Evolutionary conservation across 2,888 invertebrate genomes (phyloP).

Genomic region (Hipparchia sbordonii): DNA sequence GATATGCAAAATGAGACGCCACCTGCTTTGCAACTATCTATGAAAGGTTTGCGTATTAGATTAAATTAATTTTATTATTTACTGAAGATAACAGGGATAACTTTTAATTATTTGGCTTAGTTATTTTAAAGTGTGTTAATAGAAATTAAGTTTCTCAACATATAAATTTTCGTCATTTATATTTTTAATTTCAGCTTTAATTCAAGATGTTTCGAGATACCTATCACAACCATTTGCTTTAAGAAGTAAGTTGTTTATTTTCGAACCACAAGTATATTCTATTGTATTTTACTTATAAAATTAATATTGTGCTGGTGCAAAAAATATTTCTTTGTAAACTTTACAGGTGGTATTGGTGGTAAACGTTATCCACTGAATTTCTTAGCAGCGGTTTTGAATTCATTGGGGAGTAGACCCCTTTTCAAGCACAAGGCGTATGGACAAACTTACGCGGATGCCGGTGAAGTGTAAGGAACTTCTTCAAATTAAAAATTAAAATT

Average conservation of each 20-base stretch:
- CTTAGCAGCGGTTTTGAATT: slow-evolving; percentile 53
- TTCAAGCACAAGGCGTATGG: slow-evolving; percentile 59
- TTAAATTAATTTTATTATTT: too few relatives aligned
- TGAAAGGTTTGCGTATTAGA: slow-evolving; percentile 51
- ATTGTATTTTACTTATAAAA: too few relatives aligned
- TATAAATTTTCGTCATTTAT: background rate
- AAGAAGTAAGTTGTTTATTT: slow-evolving; percentile 55
- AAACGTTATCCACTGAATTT: slow-evolving; percentile 57
- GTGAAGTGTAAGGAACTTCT: slow-evolving; percentile 54
- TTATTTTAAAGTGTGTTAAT: background rate
- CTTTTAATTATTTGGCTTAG: background rate
- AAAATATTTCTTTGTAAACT: slow-evolving; percentile 12
- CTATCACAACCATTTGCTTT: slow-evolving; percentile 62
- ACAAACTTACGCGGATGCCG: slow-evolving; percentile 59
- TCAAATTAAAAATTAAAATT: too few relatives aligned
- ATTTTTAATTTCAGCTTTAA: slow-evolving; percentile 51
- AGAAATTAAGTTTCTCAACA: too few relatives aligned
- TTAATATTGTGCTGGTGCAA: background rate
- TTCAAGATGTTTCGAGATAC: slow-evolving; percentile 57
- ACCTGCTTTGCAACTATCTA: slow-evolving; percentile 51
- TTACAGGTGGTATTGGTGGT: slow-evolving; percentile 62
- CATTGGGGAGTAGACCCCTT: slow-evolving; percentile 55
- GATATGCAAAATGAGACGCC: slow-evolving; percentile 55
- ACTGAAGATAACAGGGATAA: too few relatives aligned
- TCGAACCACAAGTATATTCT: too few relatives aligned